Conservation (phyloP, 2,113 vertebrate species). For the Calidris pygmaea region DNA sequence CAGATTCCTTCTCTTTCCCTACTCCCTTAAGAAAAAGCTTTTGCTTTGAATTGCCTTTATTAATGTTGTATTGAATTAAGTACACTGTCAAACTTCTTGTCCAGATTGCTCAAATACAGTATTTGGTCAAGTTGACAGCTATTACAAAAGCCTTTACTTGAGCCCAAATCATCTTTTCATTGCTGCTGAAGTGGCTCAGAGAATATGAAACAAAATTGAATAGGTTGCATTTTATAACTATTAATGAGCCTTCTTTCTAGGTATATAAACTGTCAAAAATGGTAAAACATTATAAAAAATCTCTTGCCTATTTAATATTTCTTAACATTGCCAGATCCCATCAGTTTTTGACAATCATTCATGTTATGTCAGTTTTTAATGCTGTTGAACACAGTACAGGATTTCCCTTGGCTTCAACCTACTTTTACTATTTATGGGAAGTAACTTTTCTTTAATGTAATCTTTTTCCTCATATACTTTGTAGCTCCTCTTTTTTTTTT, state of each 20-base stretch:
- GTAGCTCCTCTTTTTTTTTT: neutral
- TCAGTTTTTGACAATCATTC: slow-evolving; percentile 42
- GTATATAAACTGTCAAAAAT: slow-evolving; percentile 38
- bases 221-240: slow-evolving; percentile 3
- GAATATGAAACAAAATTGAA: slow-evolving; percentile 36
- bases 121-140: slow-evolving; percentile 42
- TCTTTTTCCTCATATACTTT: neutral
- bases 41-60: neutral
- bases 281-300: slow-evolving; percentile 1
- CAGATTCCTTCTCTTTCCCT: neutral
- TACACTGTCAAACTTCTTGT: slow-evolving; percentile 19
- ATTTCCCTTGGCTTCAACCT: slow-evolving; percentile 38
- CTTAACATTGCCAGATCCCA: slow-evolving; percentile 10
- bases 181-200: slow-evolving; percentile 9
- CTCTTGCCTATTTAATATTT: slow-evolving; percentile 25
- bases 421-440: slow-evolving; percentile 9
- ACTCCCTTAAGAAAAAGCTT: neutral
- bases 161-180: slow-evolving; percentile 47
- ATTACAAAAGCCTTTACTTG: slow-evolving; percentile 27
- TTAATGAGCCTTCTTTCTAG: slow-evolving; percentile 31
- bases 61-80: slow-evolving; percentile 6
- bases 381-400: neutral
- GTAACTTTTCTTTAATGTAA: neutral
- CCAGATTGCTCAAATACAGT: neutral
- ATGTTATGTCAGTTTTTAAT: slow-evolving; percentile 45